Evolutionary conservation across 2,113 vertebrate species (phyloP), one percentile per base, ranked within the genome.

Genomic region (Nycticorax nycticorax): DNA sequence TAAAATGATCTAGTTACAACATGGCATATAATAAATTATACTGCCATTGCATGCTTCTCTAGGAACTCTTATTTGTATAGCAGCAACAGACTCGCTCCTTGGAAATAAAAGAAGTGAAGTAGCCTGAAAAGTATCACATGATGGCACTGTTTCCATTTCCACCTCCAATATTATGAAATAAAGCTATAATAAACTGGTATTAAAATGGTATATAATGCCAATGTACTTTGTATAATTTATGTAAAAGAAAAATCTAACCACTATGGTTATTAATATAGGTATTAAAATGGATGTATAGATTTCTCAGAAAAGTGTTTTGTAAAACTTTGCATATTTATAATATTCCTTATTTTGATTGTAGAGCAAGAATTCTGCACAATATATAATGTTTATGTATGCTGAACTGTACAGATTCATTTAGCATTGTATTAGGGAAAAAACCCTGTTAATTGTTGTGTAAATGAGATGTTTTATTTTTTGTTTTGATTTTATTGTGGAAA

Each of bases 121-220:
- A 98, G 98, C 98, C 99, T 99, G 98, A 97, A 98, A 99, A 98
- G 98, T 98, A 99, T 99, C 99, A 99, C 99, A 99, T 99, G 99
- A 99, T 99, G 99, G 99, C 99, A 99, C 98, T 99, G 99, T 99
- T 99, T 99, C 99, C 99, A 99, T 99, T 99, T 98, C 98, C 98
- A 98, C 98, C 98, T 97, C 95, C 96, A 97, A 95, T 98, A 97
- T 98, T 98, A 98, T 97, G 97, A 98, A 98, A 98, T 98, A 97
- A 96, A 98, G 96, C 97, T 97, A 96, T 97, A 98, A 98, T 97
- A 98, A 98, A 98, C 97, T 97, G 94, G 97, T 95, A 98, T 97
- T 98, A 97, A 98, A 98, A 97, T 96, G 94, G 94, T 94, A 88
- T 94, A 33, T 94, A 96, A 96, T 98, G 94, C 86, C 92, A 96